Evolutionary conservation across 2,797 vertebrate species (phyloP).

Genomic region (Alauda arvensis): DNA sequence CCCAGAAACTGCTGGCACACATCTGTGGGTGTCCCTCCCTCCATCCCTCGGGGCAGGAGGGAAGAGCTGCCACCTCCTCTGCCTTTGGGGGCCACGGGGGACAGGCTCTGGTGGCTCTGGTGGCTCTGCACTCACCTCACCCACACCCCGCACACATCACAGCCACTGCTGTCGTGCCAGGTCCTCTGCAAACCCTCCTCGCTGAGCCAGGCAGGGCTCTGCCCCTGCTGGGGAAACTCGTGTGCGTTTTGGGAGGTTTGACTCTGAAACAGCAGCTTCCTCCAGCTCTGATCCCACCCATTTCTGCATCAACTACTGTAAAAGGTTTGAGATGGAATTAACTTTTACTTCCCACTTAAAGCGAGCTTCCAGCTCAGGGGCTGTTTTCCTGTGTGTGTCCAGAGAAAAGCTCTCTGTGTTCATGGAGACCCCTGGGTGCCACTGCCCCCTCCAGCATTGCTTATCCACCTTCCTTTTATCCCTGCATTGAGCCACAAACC

Average conservation of each 20-base stretch:
- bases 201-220: neutral
- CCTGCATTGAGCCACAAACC: neutral
- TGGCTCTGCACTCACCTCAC: neutral
- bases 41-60: neutral
- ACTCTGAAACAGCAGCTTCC: neutral
- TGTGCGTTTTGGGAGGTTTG: neutral
- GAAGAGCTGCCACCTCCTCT: neutral
- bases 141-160: neutral
- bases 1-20: slow-evolving; percentile 76
- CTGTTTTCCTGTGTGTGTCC: neutral
- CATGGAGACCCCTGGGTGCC: neutral
- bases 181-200: neutral
- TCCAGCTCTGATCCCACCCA: neutral
- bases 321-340: neutral
- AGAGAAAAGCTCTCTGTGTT: neutral
- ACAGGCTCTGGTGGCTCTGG: neutral
- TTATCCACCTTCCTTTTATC: neutral
- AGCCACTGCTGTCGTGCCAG: fast-evolving
- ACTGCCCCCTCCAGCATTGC: fast-evolving
- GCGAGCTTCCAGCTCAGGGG: neutral
- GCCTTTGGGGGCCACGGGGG: neutral
- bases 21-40: slow-evolving; percentile 39
- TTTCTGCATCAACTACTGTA: neutral
- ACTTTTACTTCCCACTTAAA: neutral
- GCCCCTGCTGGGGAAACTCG: neutral